phyloP scores from a whole-genome alignment of 2,888 invertebrate species.

The Trichogramma dendrolimi region DNA sequence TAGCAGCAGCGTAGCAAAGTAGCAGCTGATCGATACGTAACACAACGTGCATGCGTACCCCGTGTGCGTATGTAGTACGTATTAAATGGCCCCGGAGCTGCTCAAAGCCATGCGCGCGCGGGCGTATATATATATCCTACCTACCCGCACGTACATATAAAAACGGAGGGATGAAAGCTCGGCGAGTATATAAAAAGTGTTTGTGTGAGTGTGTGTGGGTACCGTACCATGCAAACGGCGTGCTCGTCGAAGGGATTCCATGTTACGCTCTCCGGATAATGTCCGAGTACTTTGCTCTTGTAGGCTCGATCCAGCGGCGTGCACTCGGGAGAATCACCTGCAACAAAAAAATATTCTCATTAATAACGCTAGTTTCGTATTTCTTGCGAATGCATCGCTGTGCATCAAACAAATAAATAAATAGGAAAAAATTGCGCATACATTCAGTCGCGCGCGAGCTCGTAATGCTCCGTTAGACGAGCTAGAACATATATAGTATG shows the following conservation, averaged over 20 bases:
- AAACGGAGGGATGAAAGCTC: not conserved
- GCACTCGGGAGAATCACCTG: constrained; percentile 79
- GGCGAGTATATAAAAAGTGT: not conserved
- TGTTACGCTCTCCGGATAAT: constrained; percentile 87
- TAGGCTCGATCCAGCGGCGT: constrained; percentile 93
- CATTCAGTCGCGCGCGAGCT: not conserved
- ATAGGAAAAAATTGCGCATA: constrained; percentile 6
- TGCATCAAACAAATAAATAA: not conserved
- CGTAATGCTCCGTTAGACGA: not conserved
- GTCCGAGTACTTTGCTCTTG: constrained; percentile 88
- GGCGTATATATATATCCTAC: no score
- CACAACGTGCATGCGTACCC: no score
- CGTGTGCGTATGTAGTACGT: no score
- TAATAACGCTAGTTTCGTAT: constrained; percentile 3
- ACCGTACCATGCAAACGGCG: constrained; percentile 90
- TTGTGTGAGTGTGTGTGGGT: not conserved
- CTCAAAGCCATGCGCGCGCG: no score
- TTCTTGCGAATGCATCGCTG: not conserved
- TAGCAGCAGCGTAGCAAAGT: not conserved
- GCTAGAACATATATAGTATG: not conserved
- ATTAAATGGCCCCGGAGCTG: no score
- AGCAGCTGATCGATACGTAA: constrained; percentile 27
- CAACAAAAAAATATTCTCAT: constrained; percentile 18
- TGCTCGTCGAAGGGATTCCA: constrained; percentile 91
- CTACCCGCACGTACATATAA: not conserved